phyloP scores from a whole-genome alignment of 2,113 vertebrate genomes.

The Leuciscus idus region DNA sequence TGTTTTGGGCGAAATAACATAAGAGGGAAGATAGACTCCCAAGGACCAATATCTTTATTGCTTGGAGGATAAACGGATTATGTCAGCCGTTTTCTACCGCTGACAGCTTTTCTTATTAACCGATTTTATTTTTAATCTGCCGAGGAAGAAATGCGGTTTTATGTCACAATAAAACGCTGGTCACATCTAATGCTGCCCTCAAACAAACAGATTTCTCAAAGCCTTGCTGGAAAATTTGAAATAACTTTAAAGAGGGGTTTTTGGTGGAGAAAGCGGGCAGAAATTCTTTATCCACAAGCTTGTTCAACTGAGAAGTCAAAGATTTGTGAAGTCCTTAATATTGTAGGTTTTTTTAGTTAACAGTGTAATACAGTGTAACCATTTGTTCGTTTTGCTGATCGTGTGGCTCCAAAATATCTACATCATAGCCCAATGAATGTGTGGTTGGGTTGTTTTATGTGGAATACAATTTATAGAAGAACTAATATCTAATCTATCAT shows the following conservation, averaged over 20 bases:
- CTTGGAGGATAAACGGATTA: constrained; percentile 99
- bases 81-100: constrained; percentile 99
- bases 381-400: constrained; percentile 91
- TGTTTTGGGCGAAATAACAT: constrained; percentile 99
- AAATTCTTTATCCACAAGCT: constrained; percentile 94
- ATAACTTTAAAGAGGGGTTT: constrained; percentile 98
- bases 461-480: neutral
- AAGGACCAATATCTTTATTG: constrained; percentile 99
- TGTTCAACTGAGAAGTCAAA: constrained; percentile 95
- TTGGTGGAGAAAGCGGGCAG: constrained; percentile 79
- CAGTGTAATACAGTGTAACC: constrained; percentile 76
- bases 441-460: neutral
- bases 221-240: constrained; percentile 99
- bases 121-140: constrained; percentile 99
- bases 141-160: constrained; percentile 99
- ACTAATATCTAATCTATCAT: neutral
- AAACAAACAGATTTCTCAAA: constrained; percentile 99
- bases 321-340: constrained; percentile 78
- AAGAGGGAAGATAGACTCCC: constrained; percentile 99
- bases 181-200: constrained; percentile 99
- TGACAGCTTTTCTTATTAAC: constrained; percentile 99
- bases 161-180: constrained; percentile 99
- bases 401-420: constrained; percentile 62
- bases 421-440: constrained; percentile 57
- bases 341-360: constrained; percentile 65